Conservation (phyloP, 2,113 vertebrate species). For the Eulemur macaco region DNA sequence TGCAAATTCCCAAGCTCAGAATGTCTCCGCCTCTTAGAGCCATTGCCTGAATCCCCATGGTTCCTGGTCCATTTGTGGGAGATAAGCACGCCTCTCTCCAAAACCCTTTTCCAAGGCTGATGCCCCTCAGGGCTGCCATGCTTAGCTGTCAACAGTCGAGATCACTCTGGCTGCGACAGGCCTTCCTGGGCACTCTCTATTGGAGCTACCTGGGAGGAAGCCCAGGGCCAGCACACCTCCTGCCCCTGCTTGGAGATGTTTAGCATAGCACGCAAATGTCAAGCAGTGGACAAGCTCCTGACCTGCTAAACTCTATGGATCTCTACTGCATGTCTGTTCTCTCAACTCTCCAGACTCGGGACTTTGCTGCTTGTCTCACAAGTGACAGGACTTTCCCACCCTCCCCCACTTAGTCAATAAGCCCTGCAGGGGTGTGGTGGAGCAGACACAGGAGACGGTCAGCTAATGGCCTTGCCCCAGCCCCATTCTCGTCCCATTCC, state of each 20-base stretch:
- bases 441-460: background rate
- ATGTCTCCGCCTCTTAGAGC: background rate
- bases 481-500: accelerated
- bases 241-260: background rate
- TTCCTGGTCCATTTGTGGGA: background rate
- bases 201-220: background rate
- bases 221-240: background rate
- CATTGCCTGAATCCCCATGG: background rate
- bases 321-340: background rate
- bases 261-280: background rate
- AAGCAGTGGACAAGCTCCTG: background rate
- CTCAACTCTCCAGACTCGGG: background rate
- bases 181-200: background rate
- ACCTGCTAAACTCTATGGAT: background rate
- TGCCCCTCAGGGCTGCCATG: background rate
- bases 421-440: background rate
- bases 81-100: background rate
- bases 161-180: background rate
- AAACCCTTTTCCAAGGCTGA: background rate
- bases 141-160: background rate
- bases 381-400: background rate
- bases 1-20: background rate
- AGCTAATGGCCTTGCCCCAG: too few relatives aligned
- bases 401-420: background rate
- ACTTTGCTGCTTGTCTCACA: background rate